Percentiles rank a stretch among this genome's conserved stretches.
phyloP scores from a whole-genome alignment of 2,888 invertebrate species.

The Apodemia hepburni region DNA sequence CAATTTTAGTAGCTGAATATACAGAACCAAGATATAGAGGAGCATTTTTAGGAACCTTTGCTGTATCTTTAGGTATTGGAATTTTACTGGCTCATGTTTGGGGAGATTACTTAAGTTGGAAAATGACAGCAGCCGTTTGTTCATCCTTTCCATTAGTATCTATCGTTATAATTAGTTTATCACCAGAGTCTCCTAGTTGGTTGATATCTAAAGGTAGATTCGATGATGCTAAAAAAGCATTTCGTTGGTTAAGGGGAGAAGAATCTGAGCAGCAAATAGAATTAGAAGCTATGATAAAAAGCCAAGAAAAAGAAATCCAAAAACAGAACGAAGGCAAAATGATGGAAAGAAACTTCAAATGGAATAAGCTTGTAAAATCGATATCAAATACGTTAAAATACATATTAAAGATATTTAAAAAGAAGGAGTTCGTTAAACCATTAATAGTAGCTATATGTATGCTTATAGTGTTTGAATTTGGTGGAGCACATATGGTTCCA shows the following conservation, averaged over 20 bases:
- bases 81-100: conserved; percentile 82
- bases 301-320: conserved; percentile 53
- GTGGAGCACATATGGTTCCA: conserved; percentile 70
- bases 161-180: conserved; percentile 65
- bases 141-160: conserved; percentile 69
- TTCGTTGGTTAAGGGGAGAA: conserved; percentile 81
- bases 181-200: conserved; percentile 85
- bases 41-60: conserved; percentile 81
- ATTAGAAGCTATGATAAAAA: conserved; percentile 59
- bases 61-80: conserved; percentile 82
- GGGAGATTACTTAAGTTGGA: conserved; percentile 82
- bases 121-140: conserved; percentile 77
- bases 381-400: conserved; percentile 48
- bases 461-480: conserved; percentile 70
- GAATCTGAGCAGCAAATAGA: conserved; percentile 64
- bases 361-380: conserved; percentile 44
- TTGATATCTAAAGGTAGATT: conserved; percentile 79
- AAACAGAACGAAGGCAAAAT: conserved; percentile 41
- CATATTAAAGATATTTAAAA: conserved; percentile 61
- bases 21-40: conserved; percentile 82
- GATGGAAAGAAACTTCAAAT: conserved; percentile 38
- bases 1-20: conserved; percentile 80
- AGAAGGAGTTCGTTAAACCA: conserved; percentile 69
- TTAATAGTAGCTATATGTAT: conserved; percentile 69
- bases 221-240: conserved; percentile 79